Evolutionary conservation across 2,113 vertebrate genomes (phyloP), one percentile per base, ranked within the genome.

Genomic region (Mungos mungo): DNA sequence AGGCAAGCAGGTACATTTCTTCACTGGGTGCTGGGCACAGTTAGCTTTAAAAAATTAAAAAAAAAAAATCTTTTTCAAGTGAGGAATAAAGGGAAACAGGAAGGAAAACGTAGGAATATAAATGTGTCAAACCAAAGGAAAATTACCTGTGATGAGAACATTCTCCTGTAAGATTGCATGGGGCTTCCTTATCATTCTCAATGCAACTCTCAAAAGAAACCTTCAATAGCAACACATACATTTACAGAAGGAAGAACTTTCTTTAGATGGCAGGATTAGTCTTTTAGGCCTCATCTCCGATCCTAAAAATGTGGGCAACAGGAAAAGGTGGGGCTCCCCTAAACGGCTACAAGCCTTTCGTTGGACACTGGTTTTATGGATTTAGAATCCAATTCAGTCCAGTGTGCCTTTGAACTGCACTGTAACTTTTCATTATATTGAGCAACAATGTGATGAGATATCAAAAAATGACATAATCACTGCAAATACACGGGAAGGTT

Each of bases 341-440:
- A 74, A 74, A 95, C 4, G 81, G 38, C 5, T 69, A 27, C 45
- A 74, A 63, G n/a, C 6, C 54, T 88, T 41, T 95, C 83, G 19
- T 8, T 71, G 10, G 38, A 82, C 31, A 69, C 1, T 66, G 60
- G 85, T 88, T 72, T 85, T 77, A 65, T 35, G 65, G 57, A 88
- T 88, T 85, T n/a, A 88, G 65, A 93, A 90, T 95, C 50, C 83
- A 93, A 47, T 85, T 85, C 65, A 80, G 38, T 76, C 23, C 57
- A 93, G 2, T 74, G 14, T 76, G 16, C 12, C 47, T 91, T 90
- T 88, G 65, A 95, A 23, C 19, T 35, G 72, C 79, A 52, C 29
- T 77, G 47, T 15, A 88, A 86, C 88, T 86, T 91, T 96, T 95
- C 76, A 79, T 52, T 72, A 33, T 38, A 25, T 35, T 60, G 77